Evolutionary conservation across 35 echinoderm and acorn worm species (phyloP).

Genomic region (Lytechinus pictus): DNA sequence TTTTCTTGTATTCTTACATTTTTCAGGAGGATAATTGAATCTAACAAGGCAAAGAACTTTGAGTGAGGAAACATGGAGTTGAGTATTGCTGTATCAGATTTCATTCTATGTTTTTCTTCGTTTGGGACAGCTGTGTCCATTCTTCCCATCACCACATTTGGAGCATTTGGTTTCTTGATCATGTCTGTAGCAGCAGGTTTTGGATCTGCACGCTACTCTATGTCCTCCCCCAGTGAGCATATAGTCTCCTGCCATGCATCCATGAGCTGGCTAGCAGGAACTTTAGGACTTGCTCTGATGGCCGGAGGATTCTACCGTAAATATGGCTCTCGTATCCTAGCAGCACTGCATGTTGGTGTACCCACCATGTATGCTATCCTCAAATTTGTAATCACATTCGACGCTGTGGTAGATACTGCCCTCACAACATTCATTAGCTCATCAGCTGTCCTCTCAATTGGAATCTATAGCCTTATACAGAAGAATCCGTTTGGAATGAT

Average conservation of each 20-base stretch:
- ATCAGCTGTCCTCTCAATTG: slow-evolving; percentile 73
- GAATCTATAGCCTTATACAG: slow-evolving; percentile 69
- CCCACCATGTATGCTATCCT: slow-evolving; percentile 55
- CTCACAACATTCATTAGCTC: slow-evolving; percentile 51
- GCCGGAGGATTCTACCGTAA: slow-evolving; percentile 73
- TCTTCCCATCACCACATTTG: slow-evolving; percentile 25
- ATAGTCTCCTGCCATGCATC: slow-evolving; percentile 66
- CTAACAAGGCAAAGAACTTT: neutral
- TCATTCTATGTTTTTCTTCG: slow-evolving; percentile 72
- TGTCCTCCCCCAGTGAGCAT: neutral
- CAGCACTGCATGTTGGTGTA: slow-evolving; percentile 51
- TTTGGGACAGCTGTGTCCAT: slow-evolving; percentile 64
- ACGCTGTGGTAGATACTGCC: slow-evolving; percentile 21
- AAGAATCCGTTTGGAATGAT: slow-evolving; percentile 83
- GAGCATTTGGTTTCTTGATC: slow-evolving; percentile 72
- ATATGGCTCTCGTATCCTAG: slow-evolving; percentile 54
- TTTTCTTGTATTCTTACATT: neutral
- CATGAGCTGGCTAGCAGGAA: slow-evolving; percentile 72
- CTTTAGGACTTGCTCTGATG: slow-evolving; percentile 68
- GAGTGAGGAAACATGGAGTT: slow-evolving; percentile 43
- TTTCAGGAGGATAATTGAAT: neutral
- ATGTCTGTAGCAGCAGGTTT: slow-evolving; percentile 72
- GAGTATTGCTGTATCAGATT: slow-evolving; percentile 87
- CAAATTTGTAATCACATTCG: slow-evolving; percentile 47
- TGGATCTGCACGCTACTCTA: slow-evolving; percentile 72